Conservation (phyloP, 2,797 vertebrate genomes). For the Alectoris magna region DNA sequence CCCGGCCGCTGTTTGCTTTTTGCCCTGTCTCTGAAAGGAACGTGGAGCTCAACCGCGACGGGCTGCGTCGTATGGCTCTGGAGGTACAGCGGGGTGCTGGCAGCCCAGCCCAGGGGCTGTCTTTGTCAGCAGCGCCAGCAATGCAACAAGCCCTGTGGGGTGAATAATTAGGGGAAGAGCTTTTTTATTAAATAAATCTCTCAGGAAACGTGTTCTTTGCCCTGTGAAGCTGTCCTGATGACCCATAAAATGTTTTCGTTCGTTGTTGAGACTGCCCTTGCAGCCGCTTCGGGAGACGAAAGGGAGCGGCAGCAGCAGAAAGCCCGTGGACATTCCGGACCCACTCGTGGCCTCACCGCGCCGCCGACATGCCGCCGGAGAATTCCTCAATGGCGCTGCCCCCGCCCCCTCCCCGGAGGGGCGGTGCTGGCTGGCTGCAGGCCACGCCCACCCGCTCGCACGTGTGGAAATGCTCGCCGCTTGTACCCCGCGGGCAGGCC, state of each 20-base stretch:
- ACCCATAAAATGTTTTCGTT: background rate
- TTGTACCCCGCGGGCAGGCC: background rate
- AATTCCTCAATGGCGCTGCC: constrained; percentile 83
- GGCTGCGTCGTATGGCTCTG: no score
- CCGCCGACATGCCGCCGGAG: constrained; percentile 48
- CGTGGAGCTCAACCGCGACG: background rate
- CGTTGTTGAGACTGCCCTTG: no score
- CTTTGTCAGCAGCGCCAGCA: background rate
- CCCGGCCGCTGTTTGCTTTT: background rate
- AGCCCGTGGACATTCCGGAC: no score
- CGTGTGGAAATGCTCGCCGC: background rate
- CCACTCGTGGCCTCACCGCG: background rate
- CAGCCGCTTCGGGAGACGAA: no score
- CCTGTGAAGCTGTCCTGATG: background rate
- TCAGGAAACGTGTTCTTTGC: no score
- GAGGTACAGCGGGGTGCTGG: no score
- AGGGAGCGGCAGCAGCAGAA: no score
- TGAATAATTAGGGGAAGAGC: no score
- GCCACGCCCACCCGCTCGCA: background rate
- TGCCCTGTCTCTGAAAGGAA: background rate
- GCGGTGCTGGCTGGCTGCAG: background rate
- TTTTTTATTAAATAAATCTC: no score
- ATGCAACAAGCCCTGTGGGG: no score
- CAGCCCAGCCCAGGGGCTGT: no score
- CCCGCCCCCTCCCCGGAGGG: background rate